These are phyloP conservation scores for Ypsolopha scabrella DNA, from an alignment of 2,888 invertebrate species.

Conservation along the genomic window DNA sequence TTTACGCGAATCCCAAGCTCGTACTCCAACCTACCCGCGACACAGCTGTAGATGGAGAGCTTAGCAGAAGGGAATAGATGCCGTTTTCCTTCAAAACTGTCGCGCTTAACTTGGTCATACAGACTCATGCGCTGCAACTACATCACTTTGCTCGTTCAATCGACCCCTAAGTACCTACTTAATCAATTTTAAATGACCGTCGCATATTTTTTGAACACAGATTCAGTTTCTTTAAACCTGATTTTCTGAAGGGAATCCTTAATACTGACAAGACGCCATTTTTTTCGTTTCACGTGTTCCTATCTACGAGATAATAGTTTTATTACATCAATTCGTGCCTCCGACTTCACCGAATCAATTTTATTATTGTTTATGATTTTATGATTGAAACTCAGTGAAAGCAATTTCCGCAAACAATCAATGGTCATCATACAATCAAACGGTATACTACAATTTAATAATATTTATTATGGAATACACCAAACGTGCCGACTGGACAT, in stretches of 20 bases:
- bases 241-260: too few relatives aligned
- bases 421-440: neutral
- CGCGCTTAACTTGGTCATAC: neutral
- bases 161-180: neutral
- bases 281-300: too few relatives aligned
- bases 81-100: neutral
- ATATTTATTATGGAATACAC: neutral
- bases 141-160: neutral
- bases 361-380: slow-evolving; percentile 2
- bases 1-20: slow-evolving; percentile 31
- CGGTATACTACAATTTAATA: slow-evolving; percentile 1
- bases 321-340: slow-evolving; percentile 3
- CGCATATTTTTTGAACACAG: neutral
- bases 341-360: slow-evolving; percentile 1
- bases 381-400: slow-evolving; percentile 5
- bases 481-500: neutral
- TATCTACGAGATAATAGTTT: neutral
- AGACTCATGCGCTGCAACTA: too few relatives aligned
- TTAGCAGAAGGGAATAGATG: neutral
- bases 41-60: neutral
- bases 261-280: too few relatives aligned
- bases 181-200: slow-evolving; percentile 2
- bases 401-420: slow-evolving; percentile 1
- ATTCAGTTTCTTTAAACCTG: too few relatives aligned
- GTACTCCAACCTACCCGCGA: neutral